Evolutionary conservation across 2,888 invertebrate species (phyloP).

Genomic region (Drosophila buzzatii): DNA sequence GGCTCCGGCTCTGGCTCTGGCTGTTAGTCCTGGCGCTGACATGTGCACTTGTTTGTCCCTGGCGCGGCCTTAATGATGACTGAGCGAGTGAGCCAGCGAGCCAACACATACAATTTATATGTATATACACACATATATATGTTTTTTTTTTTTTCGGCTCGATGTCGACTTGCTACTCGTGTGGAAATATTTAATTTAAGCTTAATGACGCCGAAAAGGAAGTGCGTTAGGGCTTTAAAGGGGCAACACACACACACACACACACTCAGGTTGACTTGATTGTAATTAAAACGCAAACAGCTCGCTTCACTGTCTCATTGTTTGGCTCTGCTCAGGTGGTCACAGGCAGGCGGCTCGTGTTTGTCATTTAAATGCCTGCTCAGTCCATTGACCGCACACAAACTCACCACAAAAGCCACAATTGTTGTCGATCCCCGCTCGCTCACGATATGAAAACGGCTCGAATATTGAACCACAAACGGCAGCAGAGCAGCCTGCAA

Average conservation of each 20-base stretch:
- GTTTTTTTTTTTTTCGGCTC: slow-evolving; percentile 48
- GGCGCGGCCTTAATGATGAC: slow-evolving; percentile 82
- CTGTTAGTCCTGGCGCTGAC: slow-evolving; percentile 71
- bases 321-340: slow-evolving; percentile 46
- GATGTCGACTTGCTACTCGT: slow-evolving; percentile 56
- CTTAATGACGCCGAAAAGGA: slow-evolving; percentile 76
- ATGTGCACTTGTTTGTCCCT: slow-evolving; percentile 83
- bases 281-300: slow-evolving; percentile 78
- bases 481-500: slow-evolving; percentile 42
- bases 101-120: slow-evolving; percentile 65
- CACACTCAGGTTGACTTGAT: slow-evolving; percentile 34
- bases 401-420: slow-evolving; percentile 71
- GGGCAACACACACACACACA: slow-evolving; percentile 3
- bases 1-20: slow-evolving; percentile 4
- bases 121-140: neutral
- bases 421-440: slow-evolving; percentile 52
- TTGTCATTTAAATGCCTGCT: slow-evolving; percentile 68
- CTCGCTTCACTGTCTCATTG: neutral
- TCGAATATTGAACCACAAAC: slow-evolving; percentile 72
- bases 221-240: slow-evolving; percentile 70
- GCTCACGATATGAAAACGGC: slow-evolving; percentile 46
- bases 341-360: slow-evolving; percentile 37
- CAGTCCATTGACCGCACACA: slow-evolving; percentile 52
- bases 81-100: slow-evolving; percentile 56
- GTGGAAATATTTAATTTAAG: slow-evolving; percentile 80